phyloP scores from a whole-genome alignment of 2,888 invertebrate genomes.

The Xanthostigma xanthostigma region DNA sequence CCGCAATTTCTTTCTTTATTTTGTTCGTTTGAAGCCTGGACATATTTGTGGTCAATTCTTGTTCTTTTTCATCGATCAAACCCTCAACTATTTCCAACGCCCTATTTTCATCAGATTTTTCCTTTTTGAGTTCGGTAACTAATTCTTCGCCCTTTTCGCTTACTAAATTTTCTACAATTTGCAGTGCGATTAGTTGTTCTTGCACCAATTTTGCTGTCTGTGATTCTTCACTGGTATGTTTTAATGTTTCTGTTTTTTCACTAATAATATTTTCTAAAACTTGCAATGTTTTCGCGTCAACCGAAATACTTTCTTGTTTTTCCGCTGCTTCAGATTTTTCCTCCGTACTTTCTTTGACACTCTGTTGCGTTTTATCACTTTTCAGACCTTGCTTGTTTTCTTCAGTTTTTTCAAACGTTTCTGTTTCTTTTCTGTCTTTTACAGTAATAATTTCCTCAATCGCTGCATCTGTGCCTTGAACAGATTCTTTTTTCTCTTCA shows the following conservation, averaged over 20 bases:
- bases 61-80: no score
- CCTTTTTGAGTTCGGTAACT: no score
- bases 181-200: conserved; percentile 27
- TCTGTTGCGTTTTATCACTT: conserved; percentile 9
- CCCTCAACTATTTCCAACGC: no score
- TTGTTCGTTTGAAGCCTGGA: no score
- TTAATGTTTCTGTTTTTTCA: conserved; percentile 10
- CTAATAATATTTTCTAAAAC: conserved; percentile 11
- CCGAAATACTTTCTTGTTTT: background rate
- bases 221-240: conserved; percentile 22
- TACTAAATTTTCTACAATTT: conserved; percentile 26
- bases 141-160: no score
- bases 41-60: no score
- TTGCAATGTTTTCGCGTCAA: no score
- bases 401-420: conserved; percentile 5
- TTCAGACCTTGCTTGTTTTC: conserved; percentile 3
- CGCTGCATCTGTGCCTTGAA: background rate
- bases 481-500: conserved; percentile 8
- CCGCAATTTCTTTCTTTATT: no score
- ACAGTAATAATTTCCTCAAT: conserved; percentile 8
- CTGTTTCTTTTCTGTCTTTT: conserved; percentile 4
- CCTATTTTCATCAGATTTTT: no score
- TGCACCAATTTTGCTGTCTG: conserved; percentile 33
- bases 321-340: conserved; percentile 8
- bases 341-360: conserved; percentile 5